Evolutionary conservation across 1,140 invertebrate genomes (phyloP).

Genomic region (Listronotus oregonensis): DNA sequence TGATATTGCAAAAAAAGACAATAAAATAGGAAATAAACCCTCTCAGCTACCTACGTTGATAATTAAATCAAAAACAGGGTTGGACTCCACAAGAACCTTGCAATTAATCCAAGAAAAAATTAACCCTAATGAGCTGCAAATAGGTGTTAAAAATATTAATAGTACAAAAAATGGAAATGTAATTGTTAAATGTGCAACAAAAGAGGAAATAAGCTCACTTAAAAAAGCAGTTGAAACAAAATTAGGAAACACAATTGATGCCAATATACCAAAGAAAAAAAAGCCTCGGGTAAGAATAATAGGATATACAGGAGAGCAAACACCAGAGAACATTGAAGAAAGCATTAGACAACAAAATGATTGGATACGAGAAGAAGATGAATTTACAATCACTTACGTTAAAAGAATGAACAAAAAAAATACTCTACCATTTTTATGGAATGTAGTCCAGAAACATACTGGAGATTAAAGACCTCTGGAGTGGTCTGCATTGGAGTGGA

Average conservation of each 20-base stretch:
- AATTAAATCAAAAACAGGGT: background rate
- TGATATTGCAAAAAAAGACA: background rate
- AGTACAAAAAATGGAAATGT: background rate
- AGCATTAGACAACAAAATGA: no score
- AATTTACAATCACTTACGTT: no score
- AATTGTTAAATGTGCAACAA: constrained; percentile 1
- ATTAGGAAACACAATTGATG: background rate
- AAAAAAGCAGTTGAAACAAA: background rate
- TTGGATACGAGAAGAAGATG: no score
- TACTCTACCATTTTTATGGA: no score
- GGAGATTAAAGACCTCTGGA: no score
- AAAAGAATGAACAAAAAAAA: no score
- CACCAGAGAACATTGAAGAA: no score
- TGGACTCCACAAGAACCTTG: background rate
- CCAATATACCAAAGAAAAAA: constrained; percentile 4
- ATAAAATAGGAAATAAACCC: background rate
- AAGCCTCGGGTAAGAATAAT: background rate
- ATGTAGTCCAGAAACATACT: no score
- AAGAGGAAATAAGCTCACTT: background rate
- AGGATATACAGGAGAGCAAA: background rate
- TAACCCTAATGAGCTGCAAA: background rate
- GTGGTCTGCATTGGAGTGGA: no score
- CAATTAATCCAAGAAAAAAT: background rate
- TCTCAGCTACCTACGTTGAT: background rate
- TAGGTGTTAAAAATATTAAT: background rate